Conservation (phyloP, 2,797 vertebrate species). For the Spinus olivaceus region DNA sequence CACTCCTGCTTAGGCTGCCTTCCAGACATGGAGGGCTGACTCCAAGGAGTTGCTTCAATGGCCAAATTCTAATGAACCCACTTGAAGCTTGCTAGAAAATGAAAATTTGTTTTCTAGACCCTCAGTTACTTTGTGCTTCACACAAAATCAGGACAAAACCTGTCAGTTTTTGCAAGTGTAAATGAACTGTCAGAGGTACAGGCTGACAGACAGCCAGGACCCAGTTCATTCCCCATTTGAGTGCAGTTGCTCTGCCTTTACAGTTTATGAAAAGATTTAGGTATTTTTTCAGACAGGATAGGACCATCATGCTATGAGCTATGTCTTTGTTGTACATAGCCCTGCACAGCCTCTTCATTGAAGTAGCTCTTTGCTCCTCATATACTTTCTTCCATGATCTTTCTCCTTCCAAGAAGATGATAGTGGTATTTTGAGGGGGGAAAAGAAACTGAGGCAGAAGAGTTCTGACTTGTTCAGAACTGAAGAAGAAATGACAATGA, state of each 20-base stretch:
- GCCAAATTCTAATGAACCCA: neutral
- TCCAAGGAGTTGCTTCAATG: neutral
- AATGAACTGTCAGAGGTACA: neutral
- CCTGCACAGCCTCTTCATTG: neutral
- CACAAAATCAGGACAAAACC: neutral
- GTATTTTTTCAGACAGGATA: neutral
- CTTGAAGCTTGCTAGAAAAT: neutral
- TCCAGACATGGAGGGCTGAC: neutral
- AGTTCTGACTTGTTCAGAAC: neutral
- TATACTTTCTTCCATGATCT: neutral
- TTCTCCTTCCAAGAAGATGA: neutral
- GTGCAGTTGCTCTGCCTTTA: neutral
- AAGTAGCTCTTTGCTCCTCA: neutral
- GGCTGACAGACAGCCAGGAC: neutral
- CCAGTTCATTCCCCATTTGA: fast-evolving
- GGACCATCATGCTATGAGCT: neutral
- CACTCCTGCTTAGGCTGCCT: neutral
- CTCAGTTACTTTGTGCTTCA: neutral
- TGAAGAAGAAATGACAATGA: neutral
- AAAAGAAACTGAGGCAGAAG: neutral
- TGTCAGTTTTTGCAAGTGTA: neutral
- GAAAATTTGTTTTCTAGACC: neutral
- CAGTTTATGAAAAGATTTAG: neutral
- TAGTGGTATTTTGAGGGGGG: fast-evolving
- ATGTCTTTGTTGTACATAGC: neutral